These are phyloP conservation scores for Brassicogethes aeneus DNA, from an alignment of 2,888 invertebrate species.

Conservation along the genomic window DNA sequence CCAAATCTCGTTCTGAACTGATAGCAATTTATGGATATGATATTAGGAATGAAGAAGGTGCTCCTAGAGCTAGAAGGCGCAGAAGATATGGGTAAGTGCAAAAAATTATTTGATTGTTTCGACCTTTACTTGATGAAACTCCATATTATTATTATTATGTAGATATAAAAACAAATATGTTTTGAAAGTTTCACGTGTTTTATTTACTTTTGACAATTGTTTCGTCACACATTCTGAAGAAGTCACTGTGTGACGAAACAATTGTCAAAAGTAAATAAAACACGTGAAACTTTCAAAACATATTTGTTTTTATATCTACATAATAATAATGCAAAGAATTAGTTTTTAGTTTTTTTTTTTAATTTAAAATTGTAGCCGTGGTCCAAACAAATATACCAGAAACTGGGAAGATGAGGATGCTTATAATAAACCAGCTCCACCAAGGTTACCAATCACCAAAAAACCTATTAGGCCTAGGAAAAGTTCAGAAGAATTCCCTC, in stretches of 20 bases:
- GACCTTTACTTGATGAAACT: too few relatives aligned
- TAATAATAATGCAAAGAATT: too few relatives aligned
- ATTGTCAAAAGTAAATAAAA: too few relatives aligned
- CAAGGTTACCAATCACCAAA: slow-evolving; percentile 17
- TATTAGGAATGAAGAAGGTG: slow-evolving; percentile 85
- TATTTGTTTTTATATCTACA: too few relatives aligned
- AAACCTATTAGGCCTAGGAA: slow-evolving; percentile 17
- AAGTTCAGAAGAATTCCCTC: slow-evolving; percentile 30
- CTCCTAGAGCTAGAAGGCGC: slow-evolving; percentile 78
- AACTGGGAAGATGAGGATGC: slow-evolving; percentile 93
- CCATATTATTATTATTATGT: too few relatives aligned
- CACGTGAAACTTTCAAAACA: too few relatives aligned
- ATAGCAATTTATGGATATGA: slow-evolving; percentile 88
- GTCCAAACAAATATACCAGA: slow-evolving; percentile 84
- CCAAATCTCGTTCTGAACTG: slow-evolving; percentile 78
- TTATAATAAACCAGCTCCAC: slow-evolving; percentile 52
- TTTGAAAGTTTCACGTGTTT: too few relatives aligned
- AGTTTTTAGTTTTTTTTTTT: not conserved
- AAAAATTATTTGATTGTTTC: too few relatives aligned
- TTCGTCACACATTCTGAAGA: too few relatives aligned
- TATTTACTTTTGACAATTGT: too few relatives aligned
- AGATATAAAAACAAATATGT: too few relatives aligned
- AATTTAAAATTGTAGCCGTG: slow-evolving; percentile 50
- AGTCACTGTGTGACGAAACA: too few relatives aligned
- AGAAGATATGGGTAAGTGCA: slow-evolving; percentile 74